A percentile compares a stretch with the other conserved stretches of the same genome.
Conservation (phyloP, 2,888 invertebrate species). For the Phania funesta region DNA sequence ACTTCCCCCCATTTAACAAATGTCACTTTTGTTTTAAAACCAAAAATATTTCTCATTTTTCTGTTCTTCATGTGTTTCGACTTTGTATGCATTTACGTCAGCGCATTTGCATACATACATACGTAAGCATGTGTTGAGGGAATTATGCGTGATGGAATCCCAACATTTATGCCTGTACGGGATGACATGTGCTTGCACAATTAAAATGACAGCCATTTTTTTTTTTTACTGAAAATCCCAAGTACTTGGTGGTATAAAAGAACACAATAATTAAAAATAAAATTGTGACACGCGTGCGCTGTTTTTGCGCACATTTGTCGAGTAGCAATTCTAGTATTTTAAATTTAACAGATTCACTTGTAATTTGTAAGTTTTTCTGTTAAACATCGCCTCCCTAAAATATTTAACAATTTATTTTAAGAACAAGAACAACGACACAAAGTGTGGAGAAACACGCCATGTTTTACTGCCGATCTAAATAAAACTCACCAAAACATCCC, state of each 20-base stretch:
- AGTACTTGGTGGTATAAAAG: constrained; percentile 15
- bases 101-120: neutral
- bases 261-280: constrained; percentile 11
- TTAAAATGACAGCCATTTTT: constrained; percentile 62
- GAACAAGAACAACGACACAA: constrained; percentile 2
- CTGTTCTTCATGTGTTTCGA: constrained; percentile 17
- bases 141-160: constrained; percentile 41
- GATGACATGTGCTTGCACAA: constrained; percentile 63
- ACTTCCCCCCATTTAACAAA: constrained; percentile 44
- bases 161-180: constrained; percentile 39
- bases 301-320: constrained; percentile 51
- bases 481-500: constrained; percentile 17
- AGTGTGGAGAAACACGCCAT: constrained; percentile 9
- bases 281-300: constrained; percentile 65
- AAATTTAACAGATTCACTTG: constrained; percentile 21
- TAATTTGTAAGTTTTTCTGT: constrained; percentile 42
- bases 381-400: constrained; percentile 32
- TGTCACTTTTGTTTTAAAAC: constrained; percentile 47
- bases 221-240: constrained; percentile 5
- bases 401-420: constrained; percentile 24
- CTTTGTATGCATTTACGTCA: constrained; percentile 31
- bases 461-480: constrained; percentile 27
- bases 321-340: constrained; percentile 31
- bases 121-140: neutral
- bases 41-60: constrained; percentile 22